Percentiles rank a stretch among this genome's conserved stretches.
These are phyloP conservation scores for Lasius platythorax DNA, from an alignment of 2,888 invertebrate species.

Conservation along the genomic window DNA sequence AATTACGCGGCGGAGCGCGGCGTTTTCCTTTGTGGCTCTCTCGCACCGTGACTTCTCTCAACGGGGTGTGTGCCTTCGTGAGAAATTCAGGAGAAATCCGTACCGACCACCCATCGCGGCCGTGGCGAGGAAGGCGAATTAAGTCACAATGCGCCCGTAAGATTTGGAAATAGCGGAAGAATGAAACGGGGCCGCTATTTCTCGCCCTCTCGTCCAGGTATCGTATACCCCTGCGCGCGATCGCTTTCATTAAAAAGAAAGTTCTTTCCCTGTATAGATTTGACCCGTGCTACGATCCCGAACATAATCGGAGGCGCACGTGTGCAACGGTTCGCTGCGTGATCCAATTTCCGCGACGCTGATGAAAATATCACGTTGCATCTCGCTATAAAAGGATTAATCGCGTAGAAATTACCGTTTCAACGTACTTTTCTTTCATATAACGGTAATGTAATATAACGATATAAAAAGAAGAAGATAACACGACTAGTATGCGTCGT, in stretches of 20 bases:
- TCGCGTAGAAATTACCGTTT: neutral
- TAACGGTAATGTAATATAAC: neutral
- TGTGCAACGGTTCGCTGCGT: slow-evolving; percentile 46
- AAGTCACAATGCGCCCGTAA: slow-evolving; percentile 76
- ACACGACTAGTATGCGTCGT: neutral
- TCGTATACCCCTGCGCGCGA: slow-evolving; percentile 39
- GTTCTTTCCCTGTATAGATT: slow-evolving; percentile 33
- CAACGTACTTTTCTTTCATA: neutral
- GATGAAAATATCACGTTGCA: neutral
- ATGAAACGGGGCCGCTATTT: slow-evolving; percentile 68
- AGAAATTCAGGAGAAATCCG: slow-evolving; percentile 62
- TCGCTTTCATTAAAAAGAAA: slow-evolving; percentile 64
- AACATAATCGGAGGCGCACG: slow-evolving; percentile 46
- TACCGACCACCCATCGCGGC: slow-evolving; percentile 79
- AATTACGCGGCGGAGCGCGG: slow-evolving; percentile 29
- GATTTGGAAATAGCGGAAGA: slow-evolving; percentile 77
- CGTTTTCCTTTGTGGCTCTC: slow-evolving; percentile 49
- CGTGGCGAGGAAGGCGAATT: slow-evolving; percentile 72
- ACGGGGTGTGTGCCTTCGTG: slow-evolving; percentile 68
- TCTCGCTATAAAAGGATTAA: neutral
- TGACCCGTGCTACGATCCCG: slow-evolving; percentile 67
- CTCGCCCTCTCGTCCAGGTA: slow-evolving; percentile 61
- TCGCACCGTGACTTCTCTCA: slow-evolving; percentile 58
- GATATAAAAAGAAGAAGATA: neutral
- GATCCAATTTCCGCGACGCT: slow-evolving; percentile 22